Base-by-base conservation (phyloP, 2,797 vertebrate genomes). In the Anas georgica region DNA sequence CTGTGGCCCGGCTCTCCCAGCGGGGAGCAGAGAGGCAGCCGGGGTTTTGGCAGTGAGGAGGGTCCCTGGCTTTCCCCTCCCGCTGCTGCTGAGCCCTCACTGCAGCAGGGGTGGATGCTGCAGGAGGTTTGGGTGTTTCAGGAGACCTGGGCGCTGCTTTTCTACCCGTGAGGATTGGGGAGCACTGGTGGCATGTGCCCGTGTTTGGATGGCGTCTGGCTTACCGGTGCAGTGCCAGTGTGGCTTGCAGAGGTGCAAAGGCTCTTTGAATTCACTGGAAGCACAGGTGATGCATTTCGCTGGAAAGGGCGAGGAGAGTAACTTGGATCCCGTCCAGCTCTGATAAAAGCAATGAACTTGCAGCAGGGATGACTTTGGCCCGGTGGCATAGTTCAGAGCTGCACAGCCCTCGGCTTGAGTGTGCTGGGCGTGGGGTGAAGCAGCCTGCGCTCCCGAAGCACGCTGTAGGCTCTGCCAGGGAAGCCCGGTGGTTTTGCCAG, bases 331-430 rank as follows among this genome's bases (percentile, higher is more conserved):
- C 0, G 0, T 28, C 93, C 92, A 95, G 94, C 87, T 95, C 75
- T 93, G 82, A 73, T 66, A 12, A 20, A 66, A 73, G 96, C 91
- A 46, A 1, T 18, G 88, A 28, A 55, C 62, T 59, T 74, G 89
- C 55, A 46, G 85, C 76, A 50, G 83, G 77, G 89, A 54, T 86
- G 92, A 67, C 93, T 91, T 91, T 88, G 93, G 89, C 92, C 94
- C 5, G 7, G 84, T 91, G 92, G 77, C 84, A 91, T 55, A 58
- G 94, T 86, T 86, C 92, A 92, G 66, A 83, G 92, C 79, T 31
- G 54, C 69, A 59, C 82, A 92, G 37, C 37, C 29, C 81, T 76
- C 7, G 3, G 91, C 86, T 88, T 25, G 10, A 86, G 84, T 45
- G 2, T 45, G 70, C 62, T 80, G 92, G 81, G 93, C 6, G 82